Evolutionary conservation across 2,113 vertebrate genomes (phyloP).

Genomic region (Furnarius figulus): DNA sequence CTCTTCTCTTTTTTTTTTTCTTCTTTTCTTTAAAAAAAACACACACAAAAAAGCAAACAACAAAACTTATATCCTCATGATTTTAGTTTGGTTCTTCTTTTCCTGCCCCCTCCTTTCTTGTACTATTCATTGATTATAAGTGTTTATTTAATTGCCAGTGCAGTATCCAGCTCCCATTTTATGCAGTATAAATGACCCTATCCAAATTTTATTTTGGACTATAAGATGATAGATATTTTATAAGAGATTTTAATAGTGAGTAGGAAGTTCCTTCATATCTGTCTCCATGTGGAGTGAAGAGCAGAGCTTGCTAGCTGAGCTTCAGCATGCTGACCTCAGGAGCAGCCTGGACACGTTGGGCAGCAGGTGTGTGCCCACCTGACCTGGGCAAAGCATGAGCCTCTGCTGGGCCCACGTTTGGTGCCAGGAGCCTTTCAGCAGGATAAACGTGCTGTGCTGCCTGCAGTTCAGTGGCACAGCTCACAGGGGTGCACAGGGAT

Average conservation of each 20-base stretch:
- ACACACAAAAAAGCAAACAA: no score
- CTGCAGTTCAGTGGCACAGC: background rate
- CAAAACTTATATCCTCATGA: background rate
- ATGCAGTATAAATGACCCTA: background rate
- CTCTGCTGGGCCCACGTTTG: background rate
- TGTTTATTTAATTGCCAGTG: background rate
- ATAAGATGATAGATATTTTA: background rate
- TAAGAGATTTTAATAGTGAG: background rate
- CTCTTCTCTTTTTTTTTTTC: background rate
- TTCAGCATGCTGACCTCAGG: background rate
- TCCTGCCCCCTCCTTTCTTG: background rate
- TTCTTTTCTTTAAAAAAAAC: no score
- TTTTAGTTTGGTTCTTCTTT: background rate
- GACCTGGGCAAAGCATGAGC: background rate
- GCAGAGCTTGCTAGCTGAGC: background rate
- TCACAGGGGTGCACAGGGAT: background rate
- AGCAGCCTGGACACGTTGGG: background rate
- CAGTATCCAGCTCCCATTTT: background rate
- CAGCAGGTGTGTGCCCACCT: background rate
- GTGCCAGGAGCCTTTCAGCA: background rate
- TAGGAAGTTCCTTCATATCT: background rate
- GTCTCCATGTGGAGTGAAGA: background rate
- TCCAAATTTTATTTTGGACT: background rate
- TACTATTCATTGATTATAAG: background rate
- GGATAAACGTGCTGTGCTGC: background rate